These are phyloP conservation scores for Azorinus chamasolen DNA, from an alignment of 2,888 invertebrate species.

Conservation along the genomic window DNA sequence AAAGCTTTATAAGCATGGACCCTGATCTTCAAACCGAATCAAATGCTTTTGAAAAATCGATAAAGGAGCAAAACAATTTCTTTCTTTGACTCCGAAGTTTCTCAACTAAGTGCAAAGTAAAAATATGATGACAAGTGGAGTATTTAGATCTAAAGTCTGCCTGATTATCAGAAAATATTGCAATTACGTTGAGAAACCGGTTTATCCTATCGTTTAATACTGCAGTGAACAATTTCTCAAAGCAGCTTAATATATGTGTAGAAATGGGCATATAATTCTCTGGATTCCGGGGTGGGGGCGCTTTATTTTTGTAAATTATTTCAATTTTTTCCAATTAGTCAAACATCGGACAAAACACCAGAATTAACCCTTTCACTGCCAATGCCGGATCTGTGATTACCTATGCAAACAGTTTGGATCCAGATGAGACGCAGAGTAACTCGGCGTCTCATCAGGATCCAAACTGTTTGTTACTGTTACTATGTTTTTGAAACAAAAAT, in stretches of 20 bases:
- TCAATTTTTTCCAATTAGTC: no score
- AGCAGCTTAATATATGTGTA: not conserved
- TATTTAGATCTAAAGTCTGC: not conserved
- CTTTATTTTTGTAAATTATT: no score
- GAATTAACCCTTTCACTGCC: no score
- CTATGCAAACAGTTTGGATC: no score
- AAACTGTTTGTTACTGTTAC: no score
- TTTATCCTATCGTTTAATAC: not conserved
- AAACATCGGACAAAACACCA: no score
- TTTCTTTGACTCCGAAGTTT: no score
- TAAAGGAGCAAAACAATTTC: not conserved
- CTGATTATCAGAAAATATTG: not conserved
- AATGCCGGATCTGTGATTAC: no score
- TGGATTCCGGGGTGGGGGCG: not conserved
- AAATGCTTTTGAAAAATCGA: constrained; percentile 6
- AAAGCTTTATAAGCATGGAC: no score
- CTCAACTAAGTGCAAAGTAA: not conserved
- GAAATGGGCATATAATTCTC: not conserved
- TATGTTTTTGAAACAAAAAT: no score
- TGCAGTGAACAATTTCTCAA: not conserved
- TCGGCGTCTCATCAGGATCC: no score
- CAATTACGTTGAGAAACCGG: not conserved
- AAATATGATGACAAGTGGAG: not conserved
- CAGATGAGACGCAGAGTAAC: no score
- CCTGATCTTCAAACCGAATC: not conserved